Evolutionary conservation across 2,888 invertebrate species (phyloP), one percentile per base, ranked within the genome.

Genomic region (Diabrotica balteata): DNA sequence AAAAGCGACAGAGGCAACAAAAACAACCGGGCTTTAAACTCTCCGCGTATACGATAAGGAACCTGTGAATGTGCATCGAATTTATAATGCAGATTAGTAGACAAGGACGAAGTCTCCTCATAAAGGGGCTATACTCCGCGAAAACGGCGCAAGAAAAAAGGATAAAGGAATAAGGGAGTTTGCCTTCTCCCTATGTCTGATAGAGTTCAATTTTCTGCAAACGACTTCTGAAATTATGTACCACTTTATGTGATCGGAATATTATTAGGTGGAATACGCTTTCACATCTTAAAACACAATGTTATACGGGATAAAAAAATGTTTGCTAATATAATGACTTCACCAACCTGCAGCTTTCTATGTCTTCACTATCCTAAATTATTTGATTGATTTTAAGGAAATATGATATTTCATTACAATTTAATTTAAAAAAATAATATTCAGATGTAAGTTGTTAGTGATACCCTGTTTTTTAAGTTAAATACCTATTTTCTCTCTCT

Each of bases 21-120:
- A 32, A 32, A 5, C 32, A 32, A 32, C 32, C 4, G 4, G 5
- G 32, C 32, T 32, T 32, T 32, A 32, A 32, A 5, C 32, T 32
- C 32, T 32, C 32, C 32, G 2, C 32, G 32, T 32, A 32, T 32
- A 32, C 32, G 32, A 32, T 32, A 32, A 32, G 54, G 17, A 43
- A 53, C 42, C 54, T 54, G 43, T 7, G 10, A 54, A 54, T 54
- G 54, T 54, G 54, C 43, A 43, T 11, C 7, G 54, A 54, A 54
- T 54, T 42, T 54, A 43, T 54, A 54, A 54, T n/a, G 8, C 42
- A 42, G 32, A 53, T 53, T 42, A 53, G 42, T 53, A 53, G 53
- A 10, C 10, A 49, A 7, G 49, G 32, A 32, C 32, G 32, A 32
- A 32, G 2, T 32, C 32, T 32, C 32, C 32, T 32, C 32, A 32